These are phyloP conservation scores for Craniophora ligustri DNA, from an alignment of 2,888 invertebrate species.

Conservation along the genomic window DNA sequence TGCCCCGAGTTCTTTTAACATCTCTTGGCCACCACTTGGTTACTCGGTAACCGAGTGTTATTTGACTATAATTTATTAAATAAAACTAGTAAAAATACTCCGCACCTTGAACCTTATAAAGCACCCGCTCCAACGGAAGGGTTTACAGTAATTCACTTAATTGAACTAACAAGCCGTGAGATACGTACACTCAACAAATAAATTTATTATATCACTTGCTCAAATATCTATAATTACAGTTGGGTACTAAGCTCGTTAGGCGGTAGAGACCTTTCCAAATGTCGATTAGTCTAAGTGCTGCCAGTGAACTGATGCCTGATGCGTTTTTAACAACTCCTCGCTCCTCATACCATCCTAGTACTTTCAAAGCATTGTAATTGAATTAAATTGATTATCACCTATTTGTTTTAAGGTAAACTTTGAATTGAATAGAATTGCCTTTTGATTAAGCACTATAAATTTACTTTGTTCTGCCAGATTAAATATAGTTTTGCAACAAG, in stretches of 20 bases:
- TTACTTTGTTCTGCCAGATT: constrained; percentile 25
- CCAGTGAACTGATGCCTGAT: constrained; percentile 61
- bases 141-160: background rate
- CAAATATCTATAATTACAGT: constrained; percentile 39
- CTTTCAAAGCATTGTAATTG: constrained; percentile 47
- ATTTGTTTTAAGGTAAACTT: constrained; percentile 37
- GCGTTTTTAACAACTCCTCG: constrained; percentile 72
- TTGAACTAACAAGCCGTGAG: constrained; percentile 4
- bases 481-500: constrained; percentile 50
- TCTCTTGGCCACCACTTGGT: no score
- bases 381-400: constrained; percentile 36
- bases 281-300: constrained; percentile 62
- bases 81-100: no score
- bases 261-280: constrained; percentile 54
- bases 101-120: background rate
- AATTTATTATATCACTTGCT: constrained; percentile 26
- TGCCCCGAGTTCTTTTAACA: no score
- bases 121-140: background rate
- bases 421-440: constrained; percentile 39
- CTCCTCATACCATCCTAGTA: constrained; percentile 63
- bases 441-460: constrained; percentile 32
- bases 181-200: constrained; percentile 12
- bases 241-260: constrained; percentile 61
- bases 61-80: no score
- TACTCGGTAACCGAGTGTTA: no score